Evolutionary conservation across 2,888 invertebrate species (phyloP), one percentile per base, ranked within the genome.

Genomic region (Caenorhabditis sp.): DNA sequence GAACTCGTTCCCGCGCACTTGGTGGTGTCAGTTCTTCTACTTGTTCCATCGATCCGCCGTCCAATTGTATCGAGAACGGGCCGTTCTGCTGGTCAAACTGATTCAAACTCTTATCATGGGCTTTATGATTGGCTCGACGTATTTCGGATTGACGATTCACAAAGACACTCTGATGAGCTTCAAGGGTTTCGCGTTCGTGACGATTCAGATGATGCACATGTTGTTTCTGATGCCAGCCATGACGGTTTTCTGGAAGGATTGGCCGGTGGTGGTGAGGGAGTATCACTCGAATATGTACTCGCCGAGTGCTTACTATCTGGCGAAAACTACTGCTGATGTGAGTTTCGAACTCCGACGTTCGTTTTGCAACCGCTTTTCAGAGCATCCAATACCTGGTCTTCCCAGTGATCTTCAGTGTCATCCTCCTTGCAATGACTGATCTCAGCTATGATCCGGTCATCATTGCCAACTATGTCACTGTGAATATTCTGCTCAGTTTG

Each of bases 101-200:
- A 68, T 68, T 37, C 77, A 82, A 40, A 79, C 81, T 13, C 47
- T 69, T 8, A 95, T 96, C 94, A 95, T 97, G 6, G 95, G 96
- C 0, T 91, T 96, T 18, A 92, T 97, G 18, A 95, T 97, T 82
- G 96, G 97, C 0, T 92, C 95, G 58, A 95, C 97, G 84, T 97
- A 96, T 93, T 95, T 95, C 91, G 95, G 95, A 0, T 96, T 97
- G 92, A 93, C 94, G 0, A 92, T 95, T 68, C 94, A 95, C 90
- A 95, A 96, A 92, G 95, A 96, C 86, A 96, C 96, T 1, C 96
- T 97, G 0, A 95, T 96, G 95, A 97, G 97, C 92, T 96, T 96
- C 86, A 96, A 96, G 91, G 97, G 97, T 50, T 95, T 95, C 28
- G 94, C 97, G 70, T 97, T 96, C 92, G 94, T 96, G 90, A 95